Conservation (phyloP, 1,140 invertebrate species). For the Megalopta genalis region DNA sequence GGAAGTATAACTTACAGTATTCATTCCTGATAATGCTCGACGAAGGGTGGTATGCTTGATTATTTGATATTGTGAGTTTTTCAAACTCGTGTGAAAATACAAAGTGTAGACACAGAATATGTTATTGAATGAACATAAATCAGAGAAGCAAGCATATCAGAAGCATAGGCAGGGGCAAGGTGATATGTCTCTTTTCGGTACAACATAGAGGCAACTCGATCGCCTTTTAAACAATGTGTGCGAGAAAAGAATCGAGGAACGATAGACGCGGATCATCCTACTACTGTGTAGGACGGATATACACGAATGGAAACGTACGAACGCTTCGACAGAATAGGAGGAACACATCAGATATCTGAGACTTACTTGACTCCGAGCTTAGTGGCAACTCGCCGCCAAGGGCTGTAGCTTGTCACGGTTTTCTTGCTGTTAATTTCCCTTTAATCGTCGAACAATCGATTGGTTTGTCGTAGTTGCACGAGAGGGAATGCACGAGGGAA, state of each 20-base stretch:
- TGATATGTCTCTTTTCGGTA: slow-evolving; percentile 44
- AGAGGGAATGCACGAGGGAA: slow-evolving; percentile 78
- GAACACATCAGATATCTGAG: slow-evolving; percentile 71
- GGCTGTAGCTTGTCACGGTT: slow-evolving; percentile 86
- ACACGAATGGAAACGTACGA: slow-evolving; percentile 65
- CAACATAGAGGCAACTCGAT: slow-evolving; percentile 42
- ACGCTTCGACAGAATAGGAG: slow-evolving; percentile 65
- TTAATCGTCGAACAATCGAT: slow-evolving; percentile 74
- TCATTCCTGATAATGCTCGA: slow-evolving; percentile 35
- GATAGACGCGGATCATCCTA: slow-evolving; percentile 54
- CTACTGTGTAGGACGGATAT: slow-evolving; percentile 53
- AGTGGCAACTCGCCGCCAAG: slow-evolving; percentile 93
- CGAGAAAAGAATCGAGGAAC: slow-evolving; percentile 62
- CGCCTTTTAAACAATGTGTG: slow-evolving; percentile 54
- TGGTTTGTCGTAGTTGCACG: slow-evolving; percentile 74
- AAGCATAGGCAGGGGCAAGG: slow-evolving; percentile 66
- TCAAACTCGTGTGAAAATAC: slow-evolving; percentile 36
- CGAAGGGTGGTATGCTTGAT: slow-evolving; percentile 1
- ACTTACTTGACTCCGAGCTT: slow-evolving; percentile 97
- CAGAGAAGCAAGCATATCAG: slow-evolving; percentile 68
- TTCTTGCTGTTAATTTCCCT: slow-evolving; percentile 80
- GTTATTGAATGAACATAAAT: slow-evolving; percentile 49
- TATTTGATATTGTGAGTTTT: slow-evolving; percentile 31
- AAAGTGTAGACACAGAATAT: slow-evolving; percentile 46
- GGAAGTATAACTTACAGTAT: slow-evolving; percentile 12